These are phyloP conservation scores for Phenganax subtilis DNA, from an alignment of 92 coral and sea anemone genomes.

Conservation along the genomic window DNA sequence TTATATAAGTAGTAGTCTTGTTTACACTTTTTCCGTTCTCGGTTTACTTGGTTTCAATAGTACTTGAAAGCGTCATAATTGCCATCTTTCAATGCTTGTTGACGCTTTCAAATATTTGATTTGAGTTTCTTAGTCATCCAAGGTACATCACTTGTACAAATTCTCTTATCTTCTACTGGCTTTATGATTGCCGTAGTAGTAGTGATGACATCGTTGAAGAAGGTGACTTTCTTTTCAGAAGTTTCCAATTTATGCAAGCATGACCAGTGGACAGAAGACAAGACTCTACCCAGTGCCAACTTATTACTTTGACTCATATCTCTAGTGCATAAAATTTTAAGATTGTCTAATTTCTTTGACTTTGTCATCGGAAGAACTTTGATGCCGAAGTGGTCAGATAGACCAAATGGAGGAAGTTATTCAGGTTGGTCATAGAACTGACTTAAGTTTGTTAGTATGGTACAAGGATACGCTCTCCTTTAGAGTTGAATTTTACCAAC, in stretches of 20 bases:
- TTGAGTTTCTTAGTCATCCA: conserved; percentile 36
- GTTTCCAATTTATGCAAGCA: background rate
- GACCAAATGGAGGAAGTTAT: conserved; percentile 37
- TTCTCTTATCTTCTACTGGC: conserved; percentile 11
- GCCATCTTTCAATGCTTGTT: conserved; percentile 18
- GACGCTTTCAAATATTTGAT: conserved; percentile 5
- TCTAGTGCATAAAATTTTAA: background rate
- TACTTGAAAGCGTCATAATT: conserved; percentile 6
- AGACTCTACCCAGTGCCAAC: background rate
- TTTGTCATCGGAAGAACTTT: background rate
- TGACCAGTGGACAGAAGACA: background rate
- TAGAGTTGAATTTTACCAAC: conserved; percentile 39
- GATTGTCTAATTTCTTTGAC: background rate
- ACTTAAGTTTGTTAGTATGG: conserved; percentile 35
- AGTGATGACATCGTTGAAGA: background rate
- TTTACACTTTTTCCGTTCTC: conserved; percentile 25
- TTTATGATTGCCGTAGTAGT: background rate
- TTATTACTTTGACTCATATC: conserved; percentile 25
- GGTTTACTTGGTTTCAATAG: conserved; percentile 24
- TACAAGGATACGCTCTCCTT: conserved; percentile 35
- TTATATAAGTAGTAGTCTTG: background rate
- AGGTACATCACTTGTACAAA: conserved; percentile 16
- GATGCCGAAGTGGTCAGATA: conserved; percentile 41
- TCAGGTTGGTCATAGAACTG: conserved; percentile 25
- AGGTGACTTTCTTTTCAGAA: background rate